Evolutionary conservation across 2,797 vertebrate species (phyloP).

Genomic region (Sarcoramphus papa): DNA sequence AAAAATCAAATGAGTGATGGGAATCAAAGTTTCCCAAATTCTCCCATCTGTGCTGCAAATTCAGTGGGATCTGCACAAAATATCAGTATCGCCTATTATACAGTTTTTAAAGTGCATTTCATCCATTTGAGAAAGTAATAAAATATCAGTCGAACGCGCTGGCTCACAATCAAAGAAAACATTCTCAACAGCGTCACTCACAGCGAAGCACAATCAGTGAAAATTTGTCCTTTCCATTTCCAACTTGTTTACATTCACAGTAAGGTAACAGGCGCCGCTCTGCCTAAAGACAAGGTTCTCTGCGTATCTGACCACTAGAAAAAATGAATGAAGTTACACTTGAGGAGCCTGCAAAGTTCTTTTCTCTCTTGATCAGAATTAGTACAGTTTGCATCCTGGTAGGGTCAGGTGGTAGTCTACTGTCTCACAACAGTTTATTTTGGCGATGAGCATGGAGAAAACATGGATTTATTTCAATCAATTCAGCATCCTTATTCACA

Average conservation of each 20-base stretch:
- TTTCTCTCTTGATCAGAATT: background rate
- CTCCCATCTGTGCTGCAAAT: background rate
- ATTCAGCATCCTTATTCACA: background rate
- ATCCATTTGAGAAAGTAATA: background rate
- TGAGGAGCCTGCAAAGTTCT: background rate
- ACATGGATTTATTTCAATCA: background rate
- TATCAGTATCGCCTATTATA: background rate
- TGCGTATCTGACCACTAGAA: background rate
- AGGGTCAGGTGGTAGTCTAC: background rate
- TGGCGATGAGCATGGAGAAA: background rate
- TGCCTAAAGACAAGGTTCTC: background rate
- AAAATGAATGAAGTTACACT: background rate
- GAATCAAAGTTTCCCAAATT: background rate
- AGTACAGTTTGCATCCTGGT: background rate
- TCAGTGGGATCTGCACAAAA: constrained; percentile 17
- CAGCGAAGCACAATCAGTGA: background rate
- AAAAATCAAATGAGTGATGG: background rate
- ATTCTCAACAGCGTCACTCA: background rate
- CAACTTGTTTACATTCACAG: background rate
- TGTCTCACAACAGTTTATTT: background rate
- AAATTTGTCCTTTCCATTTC: background rate
- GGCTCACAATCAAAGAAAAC: background rate
- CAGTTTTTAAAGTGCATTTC: constrained; percentile 41
- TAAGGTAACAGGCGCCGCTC: background rate
- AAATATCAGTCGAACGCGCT: background rate